Conservation (phyloP, 2,797 vertebrate genomes). For the Amniataba percoides region DNA sequence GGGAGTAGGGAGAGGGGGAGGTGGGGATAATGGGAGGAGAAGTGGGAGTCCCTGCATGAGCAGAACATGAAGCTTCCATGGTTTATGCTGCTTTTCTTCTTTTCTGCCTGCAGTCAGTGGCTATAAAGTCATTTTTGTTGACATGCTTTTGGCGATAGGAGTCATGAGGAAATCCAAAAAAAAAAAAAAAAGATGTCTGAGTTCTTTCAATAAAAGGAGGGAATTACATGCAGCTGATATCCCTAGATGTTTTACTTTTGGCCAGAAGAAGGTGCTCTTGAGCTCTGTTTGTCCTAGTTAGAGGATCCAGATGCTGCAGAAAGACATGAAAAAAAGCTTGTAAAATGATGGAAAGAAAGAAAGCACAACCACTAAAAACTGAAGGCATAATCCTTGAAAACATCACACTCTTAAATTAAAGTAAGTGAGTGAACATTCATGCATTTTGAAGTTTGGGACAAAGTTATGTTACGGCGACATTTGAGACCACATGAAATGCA, state of each 20-base stretch:
- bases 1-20: conserved; percentile 28
- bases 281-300: conserved; percentile 47
- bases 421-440: background rate
- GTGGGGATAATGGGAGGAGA: conserved; percentile 26
- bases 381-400: background rate
- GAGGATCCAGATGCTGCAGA: conserved; percentile 49
- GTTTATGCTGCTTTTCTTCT: conserved; percentile 49
- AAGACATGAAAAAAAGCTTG: conserved; percentile 37
- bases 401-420: background rate
- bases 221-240: conserved; percentile 38
- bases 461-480: background rate
- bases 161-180: conserved; percentile 41
- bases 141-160: conserved; percentile 31
- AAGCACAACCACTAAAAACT: conserved; percentile 1
- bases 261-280: conserved; percentile 72
- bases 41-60: conserved; percentile 32
- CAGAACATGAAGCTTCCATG: conserved; percentile 74
- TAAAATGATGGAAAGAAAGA: conserved; percentile 22
- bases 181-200: conserved; percentile 12
- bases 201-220: conserved; percentile 27
- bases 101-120: conserved; percentile 25
- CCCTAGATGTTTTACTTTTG: conserved; percentile 30
- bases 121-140: conserved; percentile 67
- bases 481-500: background rate
- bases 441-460: background rate